phyloP scores from a whole-genome alignment of 2,888 invertebrate species.

The Microplitis manilae region DNA sequence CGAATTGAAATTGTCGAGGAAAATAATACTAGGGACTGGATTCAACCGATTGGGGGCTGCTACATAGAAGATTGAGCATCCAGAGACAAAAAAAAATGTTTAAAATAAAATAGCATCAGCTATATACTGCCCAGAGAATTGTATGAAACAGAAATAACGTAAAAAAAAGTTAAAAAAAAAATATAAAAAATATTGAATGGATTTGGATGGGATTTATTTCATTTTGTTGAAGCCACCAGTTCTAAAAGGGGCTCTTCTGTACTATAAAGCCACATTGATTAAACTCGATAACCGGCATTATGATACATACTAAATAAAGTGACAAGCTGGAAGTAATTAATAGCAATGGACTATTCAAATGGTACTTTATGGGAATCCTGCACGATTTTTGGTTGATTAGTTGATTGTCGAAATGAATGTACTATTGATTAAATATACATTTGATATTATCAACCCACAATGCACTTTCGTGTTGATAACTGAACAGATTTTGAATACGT shows the following conservation, averaged over 20 bases:
- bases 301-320: conserved; percentile 16
- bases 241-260: conserved; percentile 7
- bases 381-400: neutral
- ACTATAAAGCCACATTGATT: conserved; percentile 40
- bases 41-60: neutral
- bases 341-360: neutral
- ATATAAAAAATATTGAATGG: conserved; percentile 23
- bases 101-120: conserved; percentile 19
- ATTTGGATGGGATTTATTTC: conserved; percentile 19
- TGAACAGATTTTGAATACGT: neutral
- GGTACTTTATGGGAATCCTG: neutral
- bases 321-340: neutral
- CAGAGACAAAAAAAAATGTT: conserved; percentile 15
- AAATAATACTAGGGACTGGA: neutral
- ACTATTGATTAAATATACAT: neutral
- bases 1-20: conserved; percentile 33
- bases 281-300: conserved; percentile 47
- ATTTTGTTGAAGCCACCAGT: conserved; percentile 14
- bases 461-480: neutral
- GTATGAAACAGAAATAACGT: neutral
- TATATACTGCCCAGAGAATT: conserved; percentile 10
- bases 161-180: neutral
- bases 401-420: neutral
- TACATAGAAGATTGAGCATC: conserved; percentile 4
- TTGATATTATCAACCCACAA: neutral